Evolutionary conservation across 2,888 invertebrate genomes (phyloP).

Genomic region (Folsomia manolachei): DNA sequence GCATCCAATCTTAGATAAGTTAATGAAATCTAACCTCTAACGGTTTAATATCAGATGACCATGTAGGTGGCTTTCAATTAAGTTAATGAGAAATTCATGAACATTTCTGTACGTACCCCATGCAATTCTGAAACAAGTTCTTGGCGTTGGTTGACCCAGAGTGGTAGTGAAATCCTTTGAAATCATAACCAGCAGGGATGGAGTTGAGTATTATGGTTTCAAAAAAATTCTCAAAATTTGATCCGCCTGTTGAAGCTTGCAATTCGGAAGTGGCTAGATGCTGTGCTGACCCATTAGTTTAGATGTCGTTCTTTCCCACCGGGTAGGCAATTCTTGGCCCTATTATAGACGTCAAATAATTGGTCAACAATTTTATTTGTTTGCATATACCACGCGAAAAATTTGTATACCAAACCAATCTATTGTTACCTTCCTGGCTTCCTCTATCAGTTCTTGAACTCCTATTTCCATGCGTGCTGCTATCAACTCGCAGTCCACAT

Average conservation of each 20-base stretch:
- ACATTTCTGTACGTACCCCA: too few species aligned
- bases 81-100: too few species aligned
- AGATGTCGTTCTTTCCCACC: constrained; percentile 30
- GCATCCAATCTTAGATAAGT: too few species aligned
- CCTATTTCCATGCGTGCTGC: constrained; percentile 29
- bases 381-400: too few species aligned
- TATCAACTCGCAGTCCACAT: constrained; percentile 15
- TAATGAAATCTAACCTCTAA: too few species aligned
- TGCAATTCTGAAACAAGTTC: constrained; percentile 17
- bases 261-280: constrained; percentile 34
- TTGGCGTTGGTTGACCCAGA: constrained; percentile 16
- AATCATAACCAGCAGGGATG: constrained; percentile 33
- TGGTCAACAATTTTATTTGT: not conserved
- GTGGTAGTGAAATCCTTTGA: constrained; percentile 37
- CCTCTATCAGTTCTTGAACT: constrained; percentile 25
- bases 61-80: too few species aligned
- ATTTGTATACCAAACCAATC: too few species aligned
- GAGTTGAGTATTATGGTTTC: constrained; percentile 30
- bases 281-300: constrained; percentile 39
- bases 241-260: constrained; percentile 26
- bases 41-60: too few species aligned
- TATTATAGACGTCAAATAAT: constrained; percentile 5
- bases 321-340: constrained; percentile 24
- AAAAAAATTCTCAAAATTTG: constrained; percentile 28
- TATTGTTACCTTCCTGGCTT: constrained; percentile 24